Percentiles rank a stretch among this genome's conserved stretches.
These are phyloP conservation scores for Hephaestus fuliginosus DNA, from an alignment of 2,797 vertebrate species.

Conservation along the genomic window DNA sequence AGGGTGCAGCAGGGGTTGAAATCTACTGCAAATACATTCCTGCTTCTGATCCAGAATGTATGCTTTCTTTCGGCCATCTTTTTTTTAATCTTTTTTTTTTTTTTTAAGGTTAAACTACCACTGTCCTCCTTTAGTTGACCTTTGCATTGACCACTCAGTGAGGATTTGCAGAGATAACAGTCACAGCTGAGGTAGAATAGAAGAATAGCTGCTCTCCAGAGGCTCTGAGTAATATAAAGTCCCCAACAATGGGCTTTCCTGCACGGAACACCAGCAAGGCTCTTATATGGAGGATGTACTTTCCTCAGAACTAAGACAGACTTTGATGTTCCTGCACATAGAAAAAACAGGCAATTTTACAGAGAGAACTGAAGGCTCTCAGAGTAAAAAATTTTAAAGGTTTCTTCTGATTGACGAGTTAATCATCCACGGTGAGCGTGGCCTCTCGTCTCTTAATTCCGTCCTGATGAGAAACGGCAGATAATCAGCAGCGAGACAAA, in stretches of 20 bases:
- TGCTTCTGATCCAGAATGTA: not conserved
- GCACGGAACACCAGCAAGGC: constrained; percentile 18
- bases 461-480: constrained; percentile 3
- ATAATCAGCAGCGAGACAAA: constrained; percentile 16
- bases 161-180: constrained; percentile 49
- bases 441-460: not conserved
- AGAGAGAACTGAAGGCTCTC: not conserved
- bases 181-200: constrained; percentile 42
- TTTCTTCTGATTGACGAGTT: constrained; percentile 23
- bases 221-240: constrained; percentile 44
- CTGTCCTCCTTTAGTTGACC: constrained; percentile 44
- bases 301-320: constrained; percentile 7
- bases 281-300: constrained; percentile 19
- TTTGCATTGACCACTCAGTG: constrained; percentile 42
- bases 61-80: not conserved
- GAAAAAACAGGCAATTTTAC: not conserved
- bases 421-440: constrained; percentile 10
- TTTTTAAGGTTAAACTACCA: not conserved
- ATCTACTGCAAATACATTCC: not conserved
- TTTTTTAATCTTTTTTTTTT: not conserved
- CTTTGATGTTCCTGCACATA: not conserved
- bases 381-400: not conserved
- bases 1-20: not conserved
- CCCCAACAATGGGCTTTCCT: constrained; percentile 32
- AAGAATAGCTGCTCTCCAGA: constrained; percentile 60